Conservation (phyloP, 2,888 invertebrate species). For the Lysandra coridon region DNA sequence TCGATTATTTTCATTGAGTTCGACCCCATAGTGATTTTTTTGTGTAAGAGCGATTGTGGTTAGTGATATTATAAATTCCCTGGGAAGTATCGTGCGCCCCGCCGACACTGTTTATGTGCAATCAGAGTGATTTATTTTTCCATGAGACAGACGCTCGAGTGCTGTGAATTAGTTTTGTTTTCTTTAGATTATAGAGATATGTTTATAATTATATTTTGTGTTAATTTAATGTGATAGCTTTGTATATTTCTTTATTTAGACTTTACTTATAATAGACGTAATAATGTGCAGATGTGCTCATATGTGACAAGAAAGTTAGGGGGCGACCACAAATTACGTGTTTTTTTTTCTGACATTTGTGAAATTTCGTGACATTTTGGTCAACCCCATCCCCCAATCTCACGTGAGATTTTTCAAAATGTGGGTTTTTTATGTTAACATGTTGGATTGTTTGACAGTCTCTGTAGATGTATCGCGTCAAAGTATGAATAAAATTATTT, state of each 20-base stretch:
- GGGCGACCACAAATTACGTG: too few species aligned
- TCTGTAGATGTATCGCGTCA: too few species aligned
- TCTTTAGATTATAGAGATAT: slow-evolving; percentile 72
- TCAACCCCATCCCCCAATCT: background rate
- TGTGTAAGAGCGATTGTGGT: slow-evolving; percentile 61
- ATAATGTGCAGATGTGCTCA: slow-evolving; percentile 34
- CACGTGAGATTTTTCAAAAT: too few species aligned
- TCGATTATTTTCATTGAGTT: slow-evolving; percentile 34
- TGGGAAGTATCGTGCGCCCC: slow-evolving; percentile 53
- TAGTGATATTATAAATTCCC: slow-evolving; percentile 61
- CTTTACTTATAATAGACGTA: slow-evolving; percentile 52
- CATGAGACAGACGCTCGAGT: slow-evolving; percentile 72
- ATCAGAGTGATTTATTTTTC: slow-evolving; percentile 70
- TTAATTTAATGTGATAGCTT: slow-evolving; percentile 80
- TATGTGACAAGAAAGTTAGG: background rate
- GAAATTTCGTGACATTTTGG: too few species aligned
- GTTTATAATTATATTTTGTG: slow-evolving; percentile 78
- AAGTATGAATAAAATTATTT: too few species aligned
- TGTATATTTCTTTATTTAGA: slow-evolving; percentile 75
- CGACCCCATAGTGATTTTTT: slow-evolving; percentile 45
- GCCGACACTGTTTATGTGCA: slow-evolving; percentile 68
- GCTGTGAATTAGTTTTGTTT: slow-evolving; percentile 72
- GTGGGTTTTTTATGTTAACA: too few species aligned
- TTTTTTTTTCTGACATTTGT: too few species aligned
- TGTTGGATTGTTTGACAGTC: background rate